Base-by-base conservation (phyloP, 2,888 invertebrate genomes). In the Pheosia tremula region DNA sequence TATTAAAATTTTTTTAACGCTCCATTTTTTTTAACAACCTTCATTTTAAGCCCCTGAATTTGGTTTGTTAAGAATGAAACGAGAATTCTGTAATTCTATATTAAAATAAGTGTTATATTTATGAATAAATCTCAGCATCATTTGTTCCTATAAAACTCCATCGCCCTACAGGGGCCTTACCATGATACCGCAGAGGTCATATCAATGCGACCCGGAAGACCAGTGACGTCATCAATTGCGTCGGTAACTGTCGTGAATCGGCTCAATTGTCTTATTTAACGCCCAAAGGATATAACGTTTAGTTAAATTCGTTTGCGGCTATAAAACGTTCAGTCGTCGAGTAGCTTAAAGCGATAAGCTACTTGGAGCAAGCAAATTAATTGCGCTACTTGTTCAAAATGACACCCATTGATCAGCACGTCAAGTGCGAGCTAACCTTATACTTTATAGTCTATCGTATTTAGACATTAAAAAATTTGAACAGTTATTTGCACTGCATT, bases 141-240 rank as follows among this genome's bases (percentile, higher is more conserved):
- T 73, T 64, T 53, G 37, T 58, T 45, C 47, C 47, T 47, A 47
- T 58, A 58, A 52, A n/a, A 50, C 13, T 50, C 13, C 36, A 1
- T 11, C 38, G 5, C 54, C 37, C 6, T 38, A 11, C 3, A 37
- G 37, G 37, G 9, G 24, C n/a, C 13, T 56, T 41, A 7, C 56
- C 56, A 41, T 24, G 54, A 37, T 11, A 47, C 5, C 10, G 10
- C 43, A 13, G 49, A 62, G 62, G 65, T 65, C 66, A 63, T 61
- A 59, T 61, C 63, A 61, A 63, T 63, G 57, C 60, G 58, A 66
- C 60, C 65, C 61, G 69, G 67, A 69, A 66, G 13, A 8, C 8
- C 41, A 38, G 54, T 41, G 41, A 41, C 37, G 56, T 56, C n/a
- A 56, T 13, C 37, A 45, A 13, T 58, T 56, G 49, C 39, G 41